Evolutionary conservation across 2,888 invertebrate species (phyloP).

Genomic region (Atethmia centrago): DNA sequence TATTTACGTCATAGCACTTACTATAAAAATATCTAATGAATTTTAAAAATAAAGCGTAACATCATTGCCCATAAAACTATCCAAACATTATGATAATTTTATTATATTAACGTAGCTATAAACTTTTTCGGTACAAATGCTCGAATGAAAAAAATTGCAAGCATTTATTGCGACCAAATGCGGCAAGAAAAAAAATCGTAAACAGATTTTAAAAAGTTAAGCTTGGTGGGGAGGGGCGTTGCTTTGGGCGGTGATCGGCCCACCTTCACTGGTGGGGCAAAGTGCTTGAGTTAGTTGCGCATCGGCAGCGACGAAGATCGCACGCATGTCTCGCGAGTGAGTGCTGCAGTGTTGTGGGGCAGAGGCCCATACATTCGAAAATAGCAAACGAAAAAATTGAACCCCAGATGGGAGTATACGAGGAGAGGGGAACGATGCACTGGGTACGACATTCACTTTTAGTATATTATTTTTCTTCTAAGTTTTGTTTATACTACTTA

Average conservation of each 20-base stretch:
- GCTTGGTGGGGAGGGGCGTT: conserved; percentile 75
- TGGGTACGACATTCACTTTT: conserved; percentile 92
- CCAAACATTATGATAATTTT: conserved; percentile 64
- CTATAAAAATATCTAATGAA: conserved; percentile 36
- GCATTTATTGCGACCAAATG: conserved; percentile 70
- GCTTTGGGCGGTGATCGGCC: conserved; percentile 74
- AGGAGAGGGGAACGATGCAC: conserved; percentile 97
- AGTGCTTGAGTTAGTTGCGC: conserved; percentile 80
- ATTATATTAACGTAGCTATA: conserved; percentile 51
- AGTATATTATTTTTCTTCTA: conserved; percentile 7
- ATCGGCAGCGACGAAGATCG: conserved; percentile 85
- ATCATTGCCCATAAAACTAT: conserved; percentile 59
- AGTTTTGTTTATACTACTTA: conserved; percentile 16
- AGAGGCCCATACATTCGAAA: conserved; percentile 88
- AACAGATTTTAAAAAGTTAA: conserved; percentile 73
- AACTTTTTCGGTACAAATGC: conserved; percentile 63
- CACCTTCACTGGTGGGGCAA: conserved; percentile 72
- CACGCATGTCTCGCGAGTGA: conserved; percentile 84
- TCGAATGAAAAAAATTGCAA: conserved; percentile 63
- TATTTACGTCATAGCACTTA: conserved; percentile 20
- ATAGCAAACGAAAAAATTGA: conserved; percentile 89
- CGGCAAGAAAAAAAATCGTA: conserved; percentile 75
- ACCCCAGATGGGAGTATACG: conserved; percentile 97
- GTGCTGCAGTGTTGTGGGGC: conserved; percentile 88
- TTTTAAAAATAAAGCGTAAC: conserved; percentile 43